Percentiles rank a stretch among this genome's conserved stretches.
phyloP scores from a whole-genome alignment of 2,888 invertebrate species.

The Cylindroiulus punctatus region DNA sequence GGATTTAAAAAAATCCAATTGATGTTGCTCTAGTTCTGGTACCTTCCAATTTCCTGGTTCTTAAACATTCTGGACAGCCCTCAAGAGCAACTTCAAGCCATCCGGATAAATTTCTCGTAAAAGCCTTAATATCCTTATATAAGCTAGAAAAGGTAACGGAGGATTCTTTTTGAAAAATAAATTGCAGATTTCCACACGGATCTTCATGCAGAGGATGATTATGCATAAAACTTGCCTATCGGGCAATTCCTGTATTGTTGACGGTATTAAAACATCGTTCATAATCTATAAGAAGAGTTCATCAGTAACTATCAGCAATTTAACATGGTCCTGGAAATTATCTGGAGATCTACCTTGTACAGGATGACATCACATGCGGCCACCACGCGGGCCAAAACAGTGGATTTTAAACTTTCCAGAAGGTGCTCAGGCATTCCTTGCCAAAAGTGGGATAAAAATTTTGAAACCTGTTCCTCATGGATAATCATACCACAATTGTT shows the following conservation, averaged over 20 bases:
- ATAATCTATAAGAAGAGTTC: slow-evolving; percentile 30
- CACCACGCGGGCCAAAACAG: slow-evolving; percentile 66
- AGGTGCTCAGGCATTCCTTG: slow-evolving; percentile 67
- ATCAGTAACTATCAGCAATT: not conserved
- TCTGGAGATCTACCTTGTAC: slow-evolving; percentile 61
- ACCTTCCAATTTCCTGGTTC: slow-evolving; percentile 67
- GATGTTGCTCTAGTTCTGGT: slow-evolving; percentile 59
- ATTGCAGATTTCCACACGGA: too few relatives aligned
- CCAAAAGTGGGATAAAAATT: slow-evolving; percentile 67
- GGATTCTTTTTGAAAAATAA: too few relatives aligned
- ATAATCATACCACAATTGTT: too few relatives aligned
- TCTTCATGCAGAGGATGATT: too few relatives aligned
- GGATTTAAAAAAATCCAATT: slow-evolving; percentile 58
- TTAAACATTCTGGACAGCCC: slow-evolving; percentile 65
- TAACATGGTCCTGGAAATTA: too few relatives aligned
- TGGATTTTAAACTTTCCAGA: slow-evolving; percentile 64
- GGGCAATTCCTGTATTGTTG: slow-evolving; percentile 57
- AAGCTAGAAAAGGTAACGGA: slow-evolving; percentile 64
- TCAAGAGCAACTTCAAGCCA: slow-evolving; percentile 67
- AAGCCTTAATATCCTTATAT: slow-evolving; percentile 66
- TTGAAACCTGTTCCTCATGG: slow-evolving; percentile 64
- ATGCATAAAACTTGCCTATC: slow-evolving; percentile 50
- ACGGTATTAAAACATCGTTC: slow-evolving; percentile 57
- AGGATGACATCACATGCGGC: slow-evolving; percentile 68
- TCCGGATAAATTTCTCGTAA: slow-evolving; percentile 66